Evolutionary conservation across 2,888 invertebrate species (phyloP).

Genomic region (Phaonia tiefii): DNA sequence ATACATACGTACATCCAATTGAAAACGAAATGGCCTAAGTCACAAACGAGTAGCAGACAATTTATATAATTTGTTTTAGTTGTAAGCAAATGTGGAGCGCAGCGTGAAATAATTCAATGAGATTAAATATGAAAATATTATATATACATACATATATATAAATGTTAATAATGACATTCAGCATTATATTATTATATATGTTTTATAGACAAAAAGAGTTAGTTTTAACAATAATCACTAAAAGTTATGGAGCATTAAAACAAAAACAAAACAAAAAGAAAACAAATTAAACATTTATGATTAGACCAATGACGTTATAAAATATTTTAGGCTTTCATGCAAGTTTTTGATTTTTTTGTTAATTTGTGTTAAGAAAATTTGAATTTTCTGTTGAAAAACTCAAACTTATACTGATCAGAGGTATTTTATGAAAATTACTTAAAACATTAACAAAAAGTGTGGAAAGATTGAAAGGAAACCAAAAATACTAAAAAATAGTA

Average conservation of each 20-base stretch:
- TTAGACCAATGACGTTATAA: slow-evolving; percentile 33
- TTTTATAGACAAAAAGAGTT: too few relatives aligned
- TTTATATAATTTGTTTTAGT: slow-evolving; percentile 25
- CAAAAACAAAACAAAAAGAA: slow-evolving; percentile 52
- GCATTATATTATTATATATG: slow-evolving; percentile 61
- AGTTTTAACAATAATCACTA: slow-evolving; percentile 34
- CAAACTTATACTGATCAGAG: slow-evolving; percentile 67
- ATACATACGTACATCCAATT: not conserved
- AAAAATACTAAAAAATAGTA: slow-evolving; percentile 67
- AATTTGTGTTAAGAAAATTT: slow-evolving; percentile 71
- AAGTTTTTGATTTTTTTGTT: slow-evolving; percentile 55
- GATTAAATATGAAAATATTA: slow-evolving; percentile 15
- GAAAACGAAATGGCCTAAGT: not conserved
- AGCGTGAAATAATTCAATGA: not conserved
- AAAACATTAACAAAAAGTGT: slow-evolving; percentile 32
- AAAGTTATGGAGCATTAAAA: slow-evolving; percentile 6
- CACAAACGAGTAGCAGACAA: not conserved
- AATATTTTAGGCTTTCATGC: slow-evolving; percentile 65
- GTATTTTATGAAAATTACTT: slow-evolving; percentile 55
- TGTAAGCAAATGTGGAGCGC: slow-evolving; percentile 25
- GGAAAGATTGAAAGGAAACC: slow-evolving; percentile 42
- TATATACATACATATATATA: too few relatives aligned
- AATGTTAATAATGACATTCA: slow-evolving; percentile 66
- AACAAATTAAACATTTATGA: slow-evolving; percentile 57
- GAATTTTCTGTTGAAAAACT: slow-evolving; percentile 74